A percentile compares a stretch with the other conserved stretches of the same genome.
phyloP scores from a whole-genome alignment of 2,888 invertebrate species.

The Dolichopus griseipennis region DNA sequence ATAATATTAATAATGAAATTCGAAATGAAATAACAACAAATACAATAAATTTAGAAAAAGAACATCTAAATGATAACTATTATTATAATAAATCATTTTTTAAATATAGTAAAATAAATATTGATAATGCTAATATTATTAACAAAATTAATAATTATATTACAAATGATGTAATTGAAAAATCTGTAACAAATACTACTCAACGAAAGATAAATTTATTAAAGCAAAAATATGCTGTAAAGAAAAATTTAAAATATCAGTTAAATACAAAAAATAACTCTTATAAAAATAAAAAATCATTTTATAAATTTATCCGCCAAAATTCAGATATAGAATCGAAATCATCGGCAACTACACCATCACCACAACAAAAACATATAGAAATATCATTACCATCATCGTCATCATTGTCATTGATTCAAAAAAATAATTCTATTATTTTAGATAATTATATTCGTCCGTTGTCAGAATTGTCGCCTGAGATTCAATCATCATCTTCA shows the following conservation, averaged over 20 bases:
- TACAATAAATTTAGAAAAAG: not conserved
- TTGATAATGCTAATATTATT: not conserved
- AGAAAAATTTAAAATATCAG: not conserved
- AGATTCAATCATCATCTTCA: not conserved
- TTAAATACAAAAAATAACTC: not conserved
- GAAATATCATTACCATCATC: not conserved
- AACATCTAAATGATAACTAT: not conserved
- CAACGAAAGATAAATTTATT: slow-evolving; percentile 8
- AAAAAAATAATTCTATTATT: not conserved
- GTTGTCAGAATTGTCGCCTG: not conserved
- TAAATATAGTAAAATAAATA: not conserved
- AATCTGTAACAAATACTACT: not conserved
- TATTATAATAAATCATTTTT: not conserved
- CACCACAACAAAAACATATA: not conserved
- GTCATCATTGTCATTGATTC: not conserved
- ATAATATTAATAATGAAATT: not conserved
- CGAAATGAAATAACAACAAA: no score
- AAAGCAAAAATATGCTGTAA: slow-evolving; percentile 4
- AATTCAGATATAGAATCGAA: not conserved
- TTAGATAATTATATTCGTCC: not conserved
- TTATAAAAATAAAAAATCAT: not conserved
- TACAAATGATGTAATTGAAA: not conserved
- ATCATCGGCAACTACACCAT: no score
- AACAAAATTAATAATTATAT: slow-evolving; percentile 7
- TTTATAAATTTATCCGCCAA: not conserved